Percentiles rank a stretch among this genome's conserved stretches.
These are phyloP conservation scores for Acrobeloides nanus DNA, from an alignment of 2,888 invertebrate species.

Conservation along the genomic window DNA sequence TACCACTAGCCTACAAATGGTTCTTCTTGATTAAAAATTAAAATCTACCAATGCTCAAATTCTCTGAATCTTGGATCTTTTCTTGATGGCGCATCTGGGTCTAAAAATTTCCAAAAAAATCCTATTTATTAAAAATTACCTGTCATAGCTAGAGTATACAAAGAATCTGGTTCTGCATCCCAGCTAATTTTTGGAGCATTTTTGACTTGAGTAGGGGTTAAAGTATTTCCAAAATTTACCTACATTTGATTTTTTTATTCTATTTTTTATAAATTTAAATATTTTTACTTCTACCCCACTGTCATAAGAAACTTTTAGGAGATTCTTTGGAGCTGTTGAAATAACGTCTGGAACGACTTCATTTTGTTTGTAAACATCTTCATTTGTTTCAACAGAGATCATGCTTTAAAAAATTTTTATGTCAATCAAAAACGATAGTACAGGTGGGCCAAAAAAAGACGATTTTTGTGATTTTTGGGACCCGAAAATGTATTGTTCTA, in stretches of 20 bases:
- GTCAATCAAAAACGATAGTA: too few species aligned
- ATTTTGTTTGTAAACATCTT: constrained; percentile 58
- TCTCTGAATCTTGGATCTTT: constrained; percentile 72
- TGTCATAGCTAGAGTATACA: constrained; percentile 75
- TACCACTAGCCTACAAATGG: constrained; percentile 75
- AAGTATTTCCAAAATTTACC: constrained; percentile 48
- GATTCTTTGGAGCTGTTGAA: constrained; percentile 62
- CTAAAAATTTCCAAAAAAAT: constrained; percentile 57
- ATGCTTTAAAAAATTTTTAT: too few species aligned
- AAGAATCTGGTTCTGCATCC: constrained; percentile 58
- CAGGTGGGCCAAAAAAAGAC: too few species aligned
- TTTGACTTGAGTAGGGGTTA: constrained; percentile 59
- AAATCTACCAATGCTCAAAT: constrained; percentile 88
- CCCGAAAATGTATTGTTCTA: too few species aligned
- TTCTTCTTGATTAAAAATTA: too few species aligned
- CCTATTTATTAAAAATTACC: constrained; percentile 59
- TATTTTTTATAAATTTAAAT: too few species aligned
- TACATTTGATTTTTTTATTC: too few species aligned
- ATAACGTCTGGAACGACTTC: constrained; percentile 72
- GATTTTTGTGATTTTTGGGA: too few species aligned
- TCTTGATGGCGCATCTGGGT: constrained; percentile 84
- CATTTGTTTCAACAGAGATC: too few species aligned
- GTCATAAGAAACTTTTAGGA: constrained; percentile 57
- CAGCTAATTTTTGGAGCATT: constrained; percentile 66
- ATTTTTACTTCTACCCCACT: constrained; percentile 36